phyloP scores from a whole-genome alignment of 2,888 invertebrate species.

The Andrena chrysosceles region DNA sequence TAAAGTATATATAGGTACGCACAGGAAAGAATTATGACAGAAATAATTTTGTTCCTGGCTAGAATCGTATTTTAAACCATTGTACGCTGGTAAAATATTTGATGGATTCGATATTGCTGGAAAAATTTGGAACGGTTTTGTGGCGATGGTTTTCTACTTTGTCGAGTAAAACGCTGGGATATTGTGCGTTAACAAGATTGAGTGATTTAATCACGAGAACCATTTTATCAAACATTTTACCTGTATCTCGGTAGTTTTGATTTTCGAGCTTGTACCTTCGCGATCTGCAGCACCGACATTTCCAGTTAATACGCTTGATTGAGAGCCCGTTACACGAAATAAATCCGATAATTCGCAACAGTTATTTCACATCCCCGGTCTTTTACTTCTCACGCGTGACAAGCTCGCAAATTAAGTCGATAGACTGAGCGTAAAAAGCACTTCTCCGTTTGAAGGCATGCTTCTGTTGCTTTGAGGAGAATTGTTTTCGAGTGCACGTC shows the following conservation, averaged over 20 bases:
- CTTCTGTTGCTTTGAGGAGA: conserved; percentile 33
- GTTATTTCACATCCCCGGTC: not conserved
- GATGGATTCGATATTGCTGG: conserved; percentile 23
- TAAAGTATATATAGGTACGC: no score
- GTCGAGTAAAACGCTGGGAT: not conserved
- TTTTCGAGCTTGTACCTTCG: not conserved
- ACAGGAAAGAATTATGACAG: not conserved
- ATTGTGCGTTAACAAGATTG: not conserved
- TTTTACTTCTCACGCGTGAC: not conserved
- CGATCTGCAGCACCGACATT: not conserved
- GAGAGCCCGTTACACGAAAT: not conserved
- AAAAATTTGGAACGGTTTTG: conserved; percentile 16
- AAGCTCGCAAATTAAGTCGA: conserved; percentile 30
- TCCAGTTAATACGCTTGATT: not conserved
- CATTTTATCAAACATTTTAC: not conserved
- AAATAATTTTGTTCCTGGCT: not conserved
- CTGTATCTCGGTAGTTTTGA: not conserved
- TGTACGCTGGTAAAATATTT: conserved; percentile 21
- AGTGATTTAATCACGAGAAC: conserved; percentile 15
- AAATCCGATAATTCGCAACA: not conserved
- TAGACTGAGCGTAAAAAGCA: conserved; percentile 35
- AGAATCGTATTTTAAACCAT: no score
- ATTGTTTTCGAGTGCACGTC: conserved; percentile 47
- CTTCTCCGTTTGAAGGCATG: conserved; percentile 31
- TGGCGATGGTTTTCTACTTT: not conserved